Conservation (phyloP, 2,797 vertebrate genomes). For the Dendrocincla tyrannina region DNA sequence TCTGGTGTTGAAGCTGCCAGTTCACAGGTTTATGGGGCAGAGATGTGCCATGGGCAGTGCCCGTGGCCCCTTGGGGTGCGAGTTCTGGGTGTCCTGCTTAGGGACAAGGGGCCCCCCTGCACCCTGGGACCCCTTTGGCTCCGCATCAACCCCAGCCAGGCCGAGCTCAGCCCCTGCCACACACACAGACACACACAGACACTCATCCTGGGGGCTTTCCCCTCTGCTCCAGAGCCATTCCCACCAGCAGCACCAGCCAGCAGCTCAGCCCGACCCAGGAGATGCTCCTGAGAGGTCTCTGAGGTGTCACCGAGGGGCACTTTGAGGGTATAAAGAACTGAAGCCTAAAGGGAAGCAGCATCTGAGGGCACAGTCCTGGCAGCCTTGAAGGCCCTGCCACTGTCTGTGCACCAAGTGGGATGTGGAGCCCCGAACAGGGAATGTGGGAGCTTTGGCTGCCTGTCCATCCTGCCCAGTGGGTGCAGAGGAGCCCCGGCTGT, state of each 20-base stretch:
- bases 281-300: not conserved
- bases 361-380: not conserved
- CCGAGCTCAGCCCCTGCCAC: not conserved
- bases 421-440: not conserved
- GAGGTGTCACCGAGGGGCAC: not conserved
- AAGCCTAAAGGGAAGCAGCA: fast-evolving
- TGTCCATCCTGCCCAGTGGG: not conserved
- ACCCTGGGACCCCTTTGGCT: not conserved
- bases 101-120: not conserved
- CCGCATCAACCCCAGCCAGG: not conserved
- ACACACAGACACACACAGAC: not conserved
- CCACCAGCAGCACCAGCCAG: not conserved
- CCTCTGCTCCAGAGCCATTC: fast-evolving
- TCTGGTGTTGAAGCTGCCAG: not conserved
- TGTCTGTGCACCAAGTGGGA: not conserved
- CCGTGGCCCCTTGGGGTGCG: not conserved
- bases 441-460: fast-evolving
- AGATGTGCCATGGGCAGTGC: not conserved
- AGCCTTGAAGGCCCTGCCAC: no score
- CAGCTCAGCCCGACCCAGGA: not conserved
- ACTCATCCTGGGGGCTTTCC: not conserved
- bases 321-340: fast-evolving
- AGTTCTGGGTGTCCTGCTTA: not conserved
- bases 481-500: no score
- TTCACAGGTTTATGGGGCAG: not conserved